Base-by-base conservation (phyloP, 2,113 vertebrate species). In the Pteruthius melanotis region DNA sequence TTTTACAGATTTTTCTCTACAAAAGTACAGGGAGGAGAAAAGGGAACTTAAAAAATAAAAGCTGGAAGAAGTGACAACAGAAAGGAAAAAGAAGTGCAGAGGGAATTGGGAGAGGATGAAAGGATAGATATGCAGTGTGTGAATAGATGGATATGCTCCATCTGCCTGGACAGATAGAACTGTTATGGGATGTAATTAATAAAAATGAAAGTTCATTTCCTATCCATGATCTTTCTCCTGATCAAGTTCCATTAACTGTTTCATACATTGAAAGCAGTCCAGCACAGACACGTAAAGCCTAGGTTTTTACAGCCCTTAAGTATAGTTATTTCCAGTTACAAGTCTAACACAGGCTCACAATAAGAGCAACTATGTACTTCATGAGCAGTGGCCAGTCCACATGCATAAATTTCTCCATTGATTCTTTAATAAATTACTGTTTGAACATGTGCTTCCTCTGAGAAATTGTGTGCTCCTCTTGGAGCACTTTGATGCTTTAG, bases 401-500 rank as follows among this genome's bases (percentile, higher is more conserved):
- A 18, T 47, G 35, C 7, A 28, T 47, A 33, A 39, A 60, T 79
- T 75, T 68, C 31, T 87, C 18, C 4, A 4, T 56, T 76, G 47
- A 21, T 53, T 75, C 28, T 78, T 82, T 13, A 61, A 49, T 35
- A 56, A 89, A 44, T 54, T 63, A 50, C 68, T 68, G 4, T 49
- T 79, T 53, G n/a, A 59, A 18, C 20, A 37, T 83, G 16, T 87
- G 33, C 26, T 56, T 85, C 13, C 14, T 68, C 21, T 27, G 19
- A 57, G 39, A 84, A 50, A 10, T 53, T 33, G 12, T n/a, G 71
- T 52, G 63, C 13, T 87, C 23, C 8, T 4, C 8, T 45, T 74
- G 37, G 31, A 40, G 18, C 45, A 6, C 18, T 74, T 47, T 10
- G 37, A 53, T 0, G 0, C 56, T 66, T 66, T 3, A 17, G 23